Percentiles rank a stretch among this genome's conserved stretches.
Conservation (phyloP, 2,888 invertebrate species). For the Pristionchus japonicus region DNA sequence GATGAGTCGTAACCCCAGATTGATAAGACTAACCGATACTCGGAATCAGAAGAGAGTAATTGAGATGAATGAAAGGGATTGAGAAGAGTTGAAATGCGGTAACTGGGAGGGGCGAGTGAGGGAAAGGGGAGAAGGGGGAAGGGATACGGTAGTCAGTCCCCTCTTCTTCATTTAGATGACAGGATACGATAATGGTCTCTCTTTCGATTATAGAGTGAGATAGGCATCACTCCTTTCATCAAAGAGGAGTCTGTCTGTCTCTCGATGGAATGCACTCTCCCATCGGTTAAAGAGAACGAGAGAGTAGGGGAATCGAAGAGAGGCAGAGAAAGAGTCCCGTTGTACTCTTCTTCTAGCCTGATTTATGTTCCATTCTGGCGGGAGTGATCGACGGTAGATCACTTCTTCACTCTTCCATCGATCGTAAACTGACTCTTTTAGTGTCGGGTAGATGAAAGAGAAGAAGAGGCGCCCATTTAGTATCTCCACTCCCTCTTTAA, state of each 20-base stretch:
- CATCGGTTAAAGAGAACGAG: neutral
- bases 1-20: neutral
- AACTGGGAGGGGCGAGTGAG: conserved; percentile 18
- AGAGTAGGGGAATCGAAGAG: neutral
- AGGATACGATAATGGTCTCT: neutral
- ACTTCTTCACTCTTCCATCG: neutral
- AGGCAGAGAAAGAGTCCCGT: neutral
- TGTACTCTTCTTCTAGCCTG: neutral
- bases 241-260: neutral
- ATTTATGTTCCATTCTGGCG: conserved; percentile 7
- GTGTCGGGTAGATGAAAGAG: conserved; percentile 33
- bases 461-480: conserved; percentile 4
- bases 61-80: neutral
- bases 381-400: conserved; percentile 25
- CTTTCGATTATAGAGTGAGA: neutral
- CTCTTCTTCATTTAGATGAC: conserved; percentile 17
- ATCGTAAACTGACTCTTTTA: conserved; percentile 22
- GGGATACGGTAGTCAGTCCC: neutral
- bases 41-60: neutral
- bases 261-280: neutral
- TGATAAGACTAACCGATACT: conserved; percentile 20
- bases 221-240: conserved; percentile 27
- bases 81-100: conserved; percentile 20
- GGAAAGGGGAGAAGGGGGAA: conserved; percentile 20
- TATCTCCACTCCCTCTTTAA: conserved; percentile 30